Percentiles rank a stretch among this genome's conserved stretches.
phyloP scores from a whole-genome alignment of 2,888 invertebrate species.

The Argyresthia albistria region DNA sequence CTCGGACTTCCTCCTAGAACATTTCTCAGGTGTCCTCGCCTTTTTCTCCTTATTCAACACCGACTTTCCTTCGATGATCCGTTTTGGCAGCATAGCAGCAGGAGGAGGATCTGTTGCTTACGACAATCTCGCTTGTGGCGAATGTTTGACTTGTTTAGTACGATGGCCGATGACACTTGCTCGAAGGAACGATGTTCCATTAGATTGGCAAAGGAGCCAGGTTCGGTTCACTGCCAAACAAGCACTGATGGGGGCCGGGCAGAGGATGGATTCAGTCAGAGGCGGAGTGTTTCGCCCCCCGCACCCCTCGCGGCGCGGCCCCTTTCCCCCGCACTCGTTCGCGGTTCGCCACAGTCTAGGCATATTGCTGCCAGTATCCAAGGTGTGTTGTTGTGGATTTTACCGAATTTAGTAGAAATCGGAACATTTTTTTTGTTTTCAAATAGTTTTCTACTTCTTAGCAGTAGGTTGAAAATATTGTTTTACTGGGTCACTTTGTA shows the following conservation, averaged over 20 bases:
- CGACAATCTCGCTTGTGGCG: slow-evolving; percentile 55
- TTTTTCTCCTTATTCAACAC: slow-evolving; percentile 55
- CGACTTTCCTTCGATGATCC: slow-evolving; percentile 71
- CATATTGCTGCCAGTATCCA: slow-evolving; percentile 7
- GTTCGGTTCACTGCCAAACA: slow-evolving; percentile 52
- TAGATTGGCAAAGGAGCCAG: slow-evolving; percentile 63
- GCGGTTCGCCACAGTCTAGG: slow-evolving; percentile 28
- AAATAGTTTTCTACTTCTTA: too few species aligned
- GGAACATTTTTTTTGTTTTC: too few species aligned
- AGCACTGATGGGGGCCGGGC: slow-evolving; percentile 28
- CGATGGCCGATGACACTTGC: slow-evolving; percentile 41
- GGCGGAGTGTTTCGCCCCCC: slow-evolving; percentile 12
- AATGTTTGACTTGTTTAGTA: slow-evolving; percentile 59
- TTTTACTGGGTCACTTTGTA: too few species aligned
- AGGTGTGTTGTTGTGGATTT: too few species aligned
- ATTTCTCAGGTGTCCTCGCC: slow-evolving; percentile 43
- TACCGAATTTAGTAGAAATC: too few species aligned
- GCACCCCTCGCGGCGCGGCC: slow-evolving; percentile 5
- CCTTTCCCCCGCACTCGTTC: not conserved
- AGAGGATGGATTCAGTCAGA: not conserved
- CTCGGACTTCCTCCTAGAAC: slow-evolving; percentile 63
- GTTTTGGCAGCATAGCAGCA: slow-evolving; percentile 72
- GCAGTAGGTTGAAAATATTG: too few species aligned
- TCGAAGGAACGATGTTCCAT: slow-evolving; percentile 62
- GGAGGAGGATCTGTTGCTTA: slow-evolving; percentile 61